Base-by-base conservation (phyloP, 2,113 vertebrate genomes). In the Thalassarche chlororhynchos region DNA sequence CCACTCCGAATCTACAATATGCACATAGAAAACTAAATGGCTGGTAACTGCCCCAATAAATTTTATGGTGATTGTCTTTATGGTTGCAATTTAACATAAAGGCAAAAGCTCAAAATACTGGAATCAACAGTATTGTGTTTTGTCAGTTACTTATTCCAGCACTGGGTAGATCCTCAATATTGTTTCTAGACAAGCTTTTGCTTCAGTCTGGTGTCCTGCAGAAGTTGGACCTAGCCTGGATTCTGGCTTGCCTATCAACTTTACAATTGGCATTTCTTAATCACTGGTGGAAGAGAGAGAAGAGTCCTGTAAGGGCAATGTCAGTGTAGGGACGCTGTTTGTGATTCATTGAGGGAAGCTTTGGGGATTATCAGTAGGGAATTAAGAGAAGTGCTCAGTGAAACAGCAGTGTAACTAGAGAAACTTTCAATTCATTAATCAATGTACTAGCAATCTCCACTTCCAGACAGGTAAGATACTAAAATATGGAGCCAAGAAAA, bases 41-140 rank as follows among this genome's bases (percentile, higher is more conserved):
- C 84, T 93, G 40, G 34, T 87, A 94, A 81, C 44, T 85, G 62
- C 58, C 46, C 58, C n/a, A n/a, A 1, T 87, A 47, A 89, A 89
- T 93, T 76, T 85, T 52, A 70, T 83, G 54, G 80, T 94, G 62
- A 79, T 95, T 46, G 34, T 74, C 78, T 87, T 93, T 87, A 87
- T 89, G 65, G 72, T 60, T 87, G 44, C 24, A 11, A 4, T 89
- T 84, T 90, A 93, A 60, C 34, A 26, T 89, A 68, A 84, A 51
- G 58, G 60, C 51, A 69, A 70, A 77, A 70, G 32, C 32, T 94
- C 49, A 84, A 38, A 88, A 44, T 92, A 47, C 13, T 60, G 52
- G 69, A 87, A 88, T 86, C 58, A 57, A 61, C 29, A 49, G 49
- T 20, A 62, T n/a, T 70, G 68, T 31, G 17, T 77, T 90, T 80